Evolutionary conservation across 2,113 vertebrate genomes (phyloP).

Genomic region (Elephantulus edwardii): DNA sequence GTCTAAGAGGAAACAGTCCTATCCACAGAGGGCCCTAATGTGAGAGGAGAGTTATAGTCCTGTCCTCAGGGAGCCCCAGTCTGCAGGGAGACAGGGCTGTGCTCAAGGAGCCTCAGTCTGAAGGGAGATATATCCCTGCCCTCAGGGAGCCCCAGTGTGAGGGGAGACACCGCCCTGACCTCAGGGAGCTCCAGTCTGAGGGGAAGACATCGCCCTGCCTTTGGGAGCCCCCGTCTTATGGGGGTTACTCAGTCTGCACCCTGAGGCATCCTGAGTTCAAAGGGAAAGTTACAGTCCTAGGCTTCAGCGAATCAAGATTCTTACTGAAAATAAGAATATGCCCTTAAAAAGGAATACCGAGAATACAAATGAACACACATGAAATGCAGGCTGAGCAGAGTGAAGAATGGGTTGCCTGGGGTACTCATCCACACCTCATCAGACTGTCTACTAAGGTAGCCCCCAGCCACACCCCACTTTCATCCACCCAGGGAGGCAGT

Average conservation of each 20-base stretch:
- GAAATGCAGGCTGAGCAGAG: not conserved
- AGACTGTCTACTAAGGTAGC: not conserved
- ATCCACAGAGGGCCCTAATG: too few relatives aligned
- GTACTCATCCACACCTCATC: not conserved
- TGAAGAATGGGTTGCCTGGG: accelerated
- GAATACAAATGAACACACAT: not conserved
- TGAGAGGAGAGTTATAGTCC: not conserved
- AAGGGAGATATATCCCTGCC: not conserved
- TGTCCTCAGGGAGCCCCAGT: not conserved
- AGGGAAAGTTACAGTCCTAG: not conserved
- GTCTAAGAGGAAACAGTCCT: too few relatives aligned
- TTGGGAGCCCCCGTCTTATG: not conserved
- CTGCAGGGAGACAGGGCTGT: not conserved
- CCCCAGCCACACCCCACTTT: not conserved
- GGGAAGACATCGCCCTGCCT: not conserved
- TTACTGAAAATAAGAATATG: not conserved
- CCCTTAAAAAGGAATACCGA: not conserved
- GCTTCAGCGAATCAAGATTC: not conserved
- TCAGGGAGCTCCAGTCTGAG: not conserved
- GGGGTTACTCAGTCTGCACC: not conserved
- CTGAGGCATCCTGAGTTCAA: not conserved
- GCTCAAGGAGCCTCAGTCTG: not conserved
- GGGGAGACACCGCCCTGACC: too few relatives aligned
- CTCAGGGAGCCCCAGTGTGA: too few relatives aligned
- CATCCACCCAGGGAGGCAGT: not conserved